Evolutionary conservation across 2,113 vertebrate species (phyloP).

Genomic region (Cyprinus carpio): DNA sequence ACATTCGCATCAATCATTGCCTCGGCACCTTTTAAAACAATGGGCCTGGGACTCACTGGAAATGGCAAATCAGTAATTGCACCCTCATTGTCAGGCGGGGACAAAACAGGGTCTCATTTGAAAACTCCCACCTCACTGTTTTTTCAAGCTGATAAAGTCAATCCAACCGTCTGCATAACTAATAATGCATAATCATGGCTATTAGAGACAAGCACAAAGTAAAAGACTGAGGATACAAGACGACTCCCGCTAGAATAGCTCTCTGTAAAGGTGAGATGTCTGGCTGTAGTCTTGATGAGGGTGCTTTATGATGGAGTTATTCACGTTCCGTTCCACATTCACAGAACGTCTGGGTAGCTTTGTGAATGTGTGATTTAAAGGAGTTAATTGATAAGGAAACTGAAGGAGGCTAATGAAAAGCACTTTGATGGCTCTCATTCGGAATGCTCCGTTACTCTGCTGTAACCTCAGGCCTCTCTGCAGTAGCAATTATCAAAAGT

Average conservation of each 20-base stretch:
- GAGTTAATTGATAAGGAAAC: constrained; percentile 44
- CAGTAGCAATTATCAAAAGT: constrained; percentile 50
- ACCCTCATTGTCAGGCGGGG: constrained; percentile 39
- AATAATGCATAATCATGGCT: constrained; percentile 41
- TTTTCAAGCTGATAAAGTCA: constrained; percentile 41
- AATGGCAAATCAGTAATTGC: constrained; percentile 53
- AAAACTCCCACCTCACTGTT: constrained; percentile 36
- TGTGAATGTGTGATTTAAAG: constrained; percentile 37
- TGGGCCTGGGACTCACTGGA: constrained; percentile 42
- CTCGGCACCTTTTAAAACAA: constrained; percentile 49
- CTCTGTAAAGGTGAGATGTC: constrained; percentile 37
- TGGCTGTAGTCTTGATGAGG: constrained; percentile 35
- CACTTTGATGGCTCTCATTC: constrained; percentile 50
- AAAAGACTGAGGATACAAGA: constrained; percentile 1
- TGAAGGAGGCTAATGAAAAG: constrained; percentile 46
- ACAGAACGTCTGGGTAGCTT: background rate
- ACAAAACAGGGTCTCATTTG: constrained; percentile 22
- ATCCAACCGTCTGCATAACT: constrained; percentile 39
- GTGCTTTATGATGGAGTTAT: background rate
- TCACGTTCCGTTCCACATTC: constrained; percentile 19
- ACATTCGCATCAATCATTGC: constrained; percentile 50
- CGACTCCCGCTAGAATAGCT: constrained; percentile 9
- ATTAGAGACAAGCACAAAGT: constrained; percentile 29
- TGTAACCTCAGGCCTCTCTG: constrained; percentile 45
- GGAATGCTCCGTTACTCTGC: constrained; percentile 42